phyloP scores from a whole-genome alignment of 2,888 invertebrate species.

The Xylocampa areola region DNA sequence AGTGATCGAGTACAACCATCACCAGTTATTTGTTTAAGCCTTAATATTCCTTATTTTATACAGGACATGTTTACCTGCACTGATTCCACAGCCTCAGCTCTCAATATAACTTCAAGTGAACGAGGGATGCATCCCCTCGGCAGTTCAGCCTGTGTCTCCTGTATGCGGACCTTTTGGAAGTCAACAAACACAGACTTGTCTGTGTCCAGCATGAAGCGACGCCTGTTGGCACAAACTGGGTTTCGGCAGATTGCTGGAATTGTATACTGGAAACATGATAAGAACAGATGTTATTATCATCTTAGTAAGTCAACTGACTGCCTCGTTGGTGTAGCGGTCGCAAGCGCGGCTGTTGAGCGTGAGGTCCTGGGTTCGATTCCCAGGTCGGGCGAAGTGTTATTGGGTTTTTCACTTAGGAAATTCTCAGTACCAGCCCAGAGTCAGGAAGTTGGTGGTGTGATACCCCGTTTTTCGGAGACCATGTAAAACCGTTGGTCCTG shows the following conservation, averaged over 20 bases:
- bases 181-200: slow-evolving; percentile 98
- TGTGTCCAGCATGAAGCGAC: slow-evolving; percentile 96
- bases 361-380: no score
- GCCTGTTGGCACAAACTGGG: slow-evolving; percentile 97
- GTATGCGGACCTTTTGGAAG: slow-evolving; percentile 99
- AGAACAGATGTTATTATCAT: background rate
- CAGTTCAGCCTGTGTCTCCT: slow-evolving; percentile 99
- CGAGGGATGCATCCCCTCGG: slow-evolving; percentile 99
- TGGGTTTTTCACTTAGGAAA: no score
- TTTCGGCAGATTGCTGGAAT: slow-evolving; percentile 99
- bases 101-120: slow-evolving; percentile 97
- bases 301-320: background rate
- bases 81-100: slow-evolving; percentile 98
- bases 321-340: no score
- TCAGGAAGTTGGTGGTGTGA: no score
- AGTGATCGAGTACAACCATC: no score
- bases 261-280: slow-evolving; percentile 90
- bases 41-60: no score
- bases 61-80: slow-evolving; percentile 93
- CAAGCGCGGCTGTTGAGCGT: no score
- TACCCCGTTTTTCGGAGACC: no score
- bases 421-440: no score
- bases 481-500: no score
- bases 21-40: no score
- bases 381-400: no score